Percentiles rank a stretch among this genome's conserved stretches.
phyloP scores from a whole-genome alignment of 2,113 vertebrate genomes.

The Phaetusa simplex region DNA sequence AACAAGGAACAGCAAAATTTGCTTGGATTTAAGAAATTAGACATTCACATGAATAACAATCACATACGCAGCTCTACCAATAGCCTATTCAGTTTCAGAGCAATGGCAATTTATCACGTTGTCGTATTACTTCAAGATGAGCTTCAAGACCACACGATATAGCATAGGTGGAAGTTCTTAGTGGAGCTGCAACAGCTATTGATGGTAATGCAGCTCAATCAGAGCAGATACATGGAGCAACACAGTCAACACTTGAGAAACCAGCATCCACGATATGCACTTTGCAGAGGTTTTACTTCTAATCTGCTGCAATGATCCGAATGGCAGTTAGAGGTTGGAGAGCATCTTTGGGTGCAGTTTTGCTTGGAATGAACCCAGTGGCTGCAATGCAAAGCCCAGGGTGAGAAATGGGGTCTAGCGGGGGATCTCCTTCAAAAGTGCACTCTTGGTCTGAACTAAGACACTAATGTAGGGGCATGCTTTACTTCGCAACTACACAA shows the following conservation, averaged over 20 bases:
- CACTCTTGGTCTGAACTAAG: background rate
- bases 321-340: too few relatives aligned
- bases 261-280: fast-evolving
- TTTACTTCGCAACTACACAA: background rate
- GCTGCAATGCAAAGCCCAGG: background rate
- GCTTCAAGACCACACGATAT: background rate
- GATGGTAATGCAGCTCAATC: background rate
- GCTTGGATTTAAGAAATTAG: background rate
- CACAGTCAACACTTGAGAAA: background rate
- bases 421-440: background rate
- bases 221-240: background rate
- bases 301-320: background rate
- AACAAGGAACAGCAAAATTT: background rate
- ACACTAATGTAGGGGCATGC: too few relatives aligned
- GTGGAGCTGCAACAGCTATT: background rate
- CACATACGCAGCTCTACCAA: background rate
- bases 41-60: background rate
- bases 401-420: background rate
- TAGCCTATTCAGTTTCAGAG: background rate
- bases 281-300: background rate
- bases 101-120: background rate
- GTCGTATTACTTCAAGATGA: background rate
- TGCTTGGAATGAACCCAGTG: background rate
- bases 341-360: background rate
- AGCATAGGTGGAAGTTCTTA: background rate